Evolutionary conservation across 2,797 vertebrate genomes (phyloP).

Genomic region (Phoxinus dragarum): DNA sequence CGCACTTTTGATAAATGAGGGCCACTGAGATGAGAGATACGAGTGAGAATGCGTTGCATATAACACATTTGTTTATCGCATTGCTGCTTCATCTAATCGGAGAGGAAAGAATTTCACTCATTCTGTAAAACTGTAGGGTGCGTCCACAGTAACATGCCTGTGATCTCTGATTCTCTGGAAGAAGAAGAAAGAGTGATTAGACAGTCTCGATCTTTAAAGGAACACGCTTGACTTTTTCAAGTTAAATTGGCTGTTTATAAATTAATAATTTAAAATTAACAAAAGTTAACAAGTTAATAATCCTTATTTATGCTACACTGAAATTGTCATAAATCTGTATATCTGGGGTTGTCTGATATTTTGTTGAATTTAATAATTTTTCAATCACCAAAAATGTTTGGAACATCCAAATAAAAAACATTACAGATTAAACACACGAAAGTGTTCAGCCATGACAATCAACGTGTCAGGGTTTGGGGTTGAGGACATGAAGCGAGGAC

Average conservation of each 20-base stretch:
- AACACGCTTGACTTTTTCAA: background rate
- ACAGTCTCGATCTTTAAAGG: background rate
- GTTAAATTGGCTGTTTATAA: background rate
- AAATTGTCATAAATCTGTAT: background rate
- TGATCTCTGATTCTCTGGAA: conserved; percentile 13
- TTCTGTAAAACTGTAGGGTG: conserved; percentile 18
- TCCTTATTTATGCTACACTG: background rate
- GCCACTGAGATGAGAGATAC: conserved; percentile 47
- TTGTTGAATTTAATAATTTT: background rate
- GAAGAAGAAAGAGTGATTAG: background rate
- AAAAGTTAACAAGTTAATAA: no score
- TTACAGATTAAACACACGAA: background rate
- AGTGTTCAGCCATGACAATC: background rate
- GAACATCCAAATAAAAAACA: background rate
- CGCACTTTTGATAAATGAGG: no score
- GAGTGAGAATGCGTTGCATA: conserved; percentile 59
- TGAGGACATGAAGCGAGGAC: no score
- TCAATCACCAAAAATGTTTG: background rate
- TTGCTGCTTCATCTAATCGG: conserved; percentile 30
- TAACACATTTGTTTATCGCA: conserved; percentile 45
- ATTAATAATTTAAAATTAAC: no score
- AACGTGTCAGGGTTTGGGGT: no score
- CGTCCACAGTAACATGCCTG: conserved; percentile 9
- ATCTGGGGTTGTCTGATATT: background rate
- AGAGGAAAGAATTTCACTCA: conserved; percentile 57